A percentile compares a stretch with the other conserved stretches of the same genome.
phyloP scores from a whole-genome alignment of 2,888 invertebrate species.

The Alviniconcha strummeri region DNA sequence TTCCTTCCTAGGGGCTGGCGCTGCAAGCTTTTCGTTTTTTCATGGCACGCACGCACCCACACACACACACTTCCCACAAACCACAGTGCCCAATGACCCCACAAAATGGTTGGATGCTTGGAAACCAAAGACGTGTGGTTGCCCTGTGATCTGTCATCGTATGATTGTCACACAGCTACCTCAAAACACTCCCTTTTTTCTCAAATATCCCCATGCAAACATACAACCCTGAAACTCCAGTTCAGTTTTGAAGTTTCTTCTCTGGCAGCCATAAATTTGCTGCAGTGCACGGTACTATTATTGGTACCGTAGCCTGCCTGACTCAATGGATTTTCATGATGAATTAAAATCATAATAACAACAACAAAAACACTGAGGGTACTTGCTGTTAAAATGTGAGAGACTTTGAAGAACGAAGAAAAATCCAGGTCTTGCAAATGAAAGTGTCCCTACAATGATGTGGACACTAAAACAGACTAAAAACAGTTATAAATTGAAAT shows the following conservation, averaged over 20 bases:
- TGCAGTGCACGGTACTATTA: too few relatives aligned
- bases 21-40: conserved; percentile 26
- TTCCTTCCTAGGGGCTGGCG: conserved; percentile 23
- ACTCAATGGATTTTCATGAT: not conserved
- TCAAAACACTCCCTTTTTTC: too few relatives aligned
- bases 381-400: conserved; percentile 10
- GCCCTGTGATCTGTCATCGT: not conserved
- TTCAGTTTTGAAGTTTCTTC: too few relatives aligned
- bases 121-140: not conserved
- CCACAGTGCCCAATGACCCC: too few relatives aligned
- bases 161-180: too few relatives aligned
- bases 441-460: not conserved
- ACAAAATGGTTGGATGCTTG: not conserved
- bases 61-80: not conserved
- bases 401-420: not conserved
- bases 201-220: too few relatives aligned
- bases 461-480: conserved; percentile 20
- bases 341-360: not conserved
- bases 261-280: too few relatives aligned
- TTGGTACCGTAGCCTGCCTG: not conserved
- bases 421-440: conserved; percentile 1
- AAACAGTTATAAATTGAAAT: too few relatives aligned
- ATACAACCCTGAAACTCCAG: too few relatives aligned
- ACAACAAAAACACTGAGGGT: not conserved
- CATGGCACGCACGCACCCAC: not conserved